Evolutionary conservation across 2,888 invertebrate species (phyloP).

Genomic region (Mystacides longicornis): DNA sequence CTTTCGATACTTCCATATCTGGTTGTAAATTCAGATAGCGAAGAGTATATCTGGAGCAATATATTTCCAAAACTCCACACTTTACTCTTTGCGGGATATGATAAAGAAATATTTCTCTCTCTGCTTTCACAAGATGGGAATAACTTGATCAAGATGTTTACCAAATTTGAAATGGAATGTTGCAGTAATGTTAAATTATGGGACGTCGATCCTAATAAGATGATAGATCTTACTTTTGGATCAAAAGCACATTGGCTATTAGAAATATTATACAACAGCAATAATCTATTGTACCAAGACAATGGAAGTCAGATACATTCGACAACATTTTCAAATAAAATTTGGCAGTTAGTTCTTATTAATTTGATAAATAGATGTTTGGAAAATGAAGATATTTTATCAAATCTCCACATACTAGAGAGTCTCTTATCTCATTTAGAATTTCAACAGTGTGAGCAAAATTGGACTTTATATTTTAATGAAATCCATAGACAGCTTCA

Average conservation of each 20-base stretch:
- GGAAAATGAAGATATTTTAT: constrained; percentile 42
- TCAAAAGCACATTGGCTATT: constrained; percentile 45
- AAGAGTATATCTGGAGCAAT: constrained; percentile 9
- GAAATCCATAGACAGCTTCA: constrained; percentile 46
- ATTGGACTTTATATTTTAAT: constrained; percentile 43
- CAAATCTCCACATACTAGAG: constrained; percentile 41
- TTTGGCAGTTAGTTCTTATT: constrained; percentile 45
- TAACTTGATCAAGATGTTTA: constrained; percentile 33
- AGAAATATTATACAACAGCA: constrained; percentile 42
- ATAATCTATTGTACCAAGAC: constrained; percentile 35
- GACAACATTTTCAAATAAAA: constrained; percentile 46
- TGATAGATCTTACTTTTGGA: constrained; percentile 46
- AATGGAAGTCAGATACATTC: constrained; percentile 45
- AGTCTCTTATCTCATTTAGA: constrained; percentile 46
- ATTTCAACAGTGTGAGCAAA: constrained; percentile 35
- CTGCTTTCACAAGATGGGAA: constrained; percentile 39
- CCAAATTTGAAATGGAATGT: constrained; percentile 12
- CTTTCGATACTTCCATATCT: constrained; percentile 18
- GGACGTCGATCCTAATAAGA: constrained; percentile 44
- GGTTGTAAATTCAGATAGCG: constrained; percentile 9
- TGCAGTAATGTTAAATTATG: constrained; percentile 10
- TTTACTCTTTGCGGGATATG: constrained; percentile 26
- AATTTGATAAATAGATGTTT: constrained; percentile 42
- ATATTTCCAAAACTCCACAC: constrained; percentile 19
- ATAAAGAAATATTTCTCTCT: constrained; percentile 43